Evolutionary conservation across 2,888 invertebrate genomes (phyloP), one percentile per base, ranked within the genome.

Genomic region (Hypena proboscidalis): DNA sequence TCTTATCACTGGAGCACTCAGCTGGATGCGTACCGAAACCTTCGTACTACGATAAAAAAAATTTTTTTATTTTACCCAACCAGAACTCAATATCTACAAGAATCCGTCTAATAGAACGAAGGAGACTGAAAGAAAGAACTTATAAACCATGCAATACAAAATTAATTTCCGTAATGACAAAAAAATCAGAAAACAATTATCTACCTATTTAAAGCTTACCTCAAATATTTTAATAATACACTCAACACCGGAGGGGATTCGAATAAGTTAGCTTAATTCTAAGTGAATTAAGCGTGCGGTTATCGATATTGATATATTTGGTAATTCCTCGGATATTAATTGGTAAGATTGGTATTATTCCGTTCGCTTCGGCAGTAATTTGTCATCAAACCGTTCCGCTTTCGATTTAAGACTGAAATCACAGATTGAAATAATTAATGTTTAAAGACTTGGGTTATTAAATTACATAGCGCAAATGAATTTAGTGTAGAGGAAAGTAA

Each of bases 341-440:
- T 39, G 38, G 13, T 35, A 26, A 33, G n/a, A n/a, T n/a, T n/a
- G n/a, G n/a, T n/a, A n/a, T 37, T 27, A 48, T 32, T 7, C 23
- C 31, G 20, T 29, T 39, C 15, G 3, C 14, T 15, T 20, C 13
- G 33, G 30, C 23, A 32, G 26, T 34, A 47, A 55, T 52, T 55
- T 52, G 43, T 58, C 38, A 40, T 41, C 20, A 43, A 48, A 19
- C 30, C 29, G 13, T 47, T 41, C 33, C 29, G 30, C 29, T 17
- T 37, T 25, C 1, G 5, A 33, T 44, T 40, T 23, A 21, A 33
- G 41, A 40, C 7, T 38, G 22, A 29, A 39, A 23, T 34, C 15
- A 19, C 30, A 39, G 39, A 27, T 22, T 40, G 30, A 19, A 33
- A 32, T 31, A 41, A 45, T 44, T 44, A 11, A 38, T 21, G 25